Evolutionary conservation across 2,888 invertebrate genomes (phyloP).

Genomic region (Phlogophora meticulosa): DNA sequence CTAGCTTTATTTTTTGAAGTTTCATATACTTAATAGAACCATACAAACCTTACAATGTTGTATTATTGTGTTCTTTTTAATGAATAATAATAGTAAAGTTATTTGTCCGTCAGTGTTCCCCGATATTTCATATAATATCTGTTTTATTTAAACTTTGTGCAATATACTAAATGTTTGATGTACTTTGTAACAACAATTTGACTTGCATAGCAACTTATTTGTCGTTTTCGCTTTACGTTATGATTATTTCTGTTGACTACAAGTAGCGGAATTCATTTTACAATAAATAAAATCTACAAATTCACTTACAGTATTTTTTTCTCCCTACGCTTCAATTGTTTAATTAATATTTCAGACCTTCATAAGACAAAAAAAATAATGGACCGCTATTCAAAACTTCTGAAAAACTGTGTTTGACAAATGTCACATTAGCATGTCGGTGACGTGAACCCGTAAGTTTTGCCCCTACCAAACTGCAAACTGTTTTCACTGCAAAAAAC

Average conservation of each 20-base stretch:
- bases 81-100: constrained; percentile 27
- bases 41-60: constrained; percentile 8
- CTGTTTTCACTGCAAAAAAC: no score
- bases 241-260: constrained; percentile 80
- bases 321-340: neutral
- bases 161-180: constrained; percentile 59
- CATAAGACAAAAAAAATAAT: neutral
- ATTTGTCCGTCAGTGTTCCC: constrained; percentile 32
- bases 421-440: no score
- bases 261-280: constrained; percentile 85
- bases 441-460: no score
- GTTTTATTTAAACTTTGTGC: constrained; percentile 57
- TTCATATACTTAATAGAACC: constrained; percentile 15
- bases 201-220: constrained; percentile 82
- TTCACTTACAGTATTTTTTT: constrained; percentile 64
- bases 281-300: constrained; percentile 87
- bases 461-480: no score
- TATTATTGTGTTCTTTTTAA: constrained; percentile 34
- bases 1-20: constrained; percentile 10
- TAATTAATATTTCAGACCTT: neutral
- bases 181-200: constrained; percentile 66
- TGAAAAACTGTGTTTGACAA: no score
- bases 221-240: constrained; percentile 75
- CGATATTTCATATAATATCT: constrained; percentile 42
- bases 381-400: no score